Conservation (phyloP, 1,140 invertebrate genomes). For the Zaprionus camerounensis region DNA sequence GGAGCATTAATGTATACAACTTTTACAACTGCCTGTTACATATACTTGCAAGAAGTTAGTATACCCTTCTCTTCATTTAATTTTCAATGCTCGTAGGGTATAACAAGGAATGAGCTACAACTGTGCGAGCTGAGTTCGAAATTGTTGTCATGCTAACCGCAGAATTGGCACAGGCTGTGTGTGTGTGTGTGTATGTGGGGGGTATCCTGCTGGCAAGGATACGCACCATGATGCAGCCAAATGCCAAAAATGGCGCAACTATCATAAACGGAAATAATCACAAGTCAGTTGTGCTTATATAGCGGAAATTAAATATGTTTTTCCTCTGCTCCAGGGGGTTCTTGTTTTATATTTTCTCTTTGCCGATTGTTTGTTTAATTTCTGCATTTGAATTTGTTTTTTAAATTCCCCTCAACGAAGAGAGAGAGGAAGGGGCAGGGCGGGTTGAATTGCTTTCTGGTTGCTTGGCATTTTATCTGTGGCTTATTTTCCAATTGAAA, state of each 20-base stretch:
- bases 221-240: slow-evolving; percentile 38
- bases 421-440: too few species aligned
- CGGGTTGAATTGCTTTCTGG: slow-evolving; percentile 14
- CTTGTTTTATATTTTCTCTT: neutral
- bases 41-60: too few species aligned
- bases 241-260: slow-evolving; percentile 23
- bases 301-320: slow-evolving; percentile 43
- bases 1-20: too few species aligned
- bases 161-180: slow-evolving; percentile 33
- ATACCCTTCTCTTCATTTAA: too few species aligned
- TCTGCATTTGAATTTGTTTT: slow-evolving; percentile 33
- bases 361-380: slow-evolving; percentile 27
- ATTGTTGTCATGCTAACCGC: slow-evolving; percentile 27
- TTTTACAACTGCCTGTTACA: too few species aligned
- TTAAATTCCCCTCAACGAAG: neutral
- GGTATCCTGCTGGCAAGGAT: slow-evolving; percentile 26
- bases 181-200: slow-evolving; percentile 5
- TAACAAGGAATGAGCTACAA: neutral
- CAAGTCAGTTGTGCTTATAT: slow-evolving; percentile 54
- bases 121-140: neutral
- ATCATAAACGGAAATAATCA: slow-evolving; percentile 52
- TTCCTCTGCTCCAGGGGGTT: neutral
- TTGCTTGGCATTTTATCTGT: slow-evolving; percentile 37
- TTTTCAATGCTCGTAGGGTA: too few species aligned
- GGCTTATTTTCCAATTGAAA: slow-evolving; percentile 56